phyloP scores from a whole-genome alignment of 2,888 invertebrate species.

The Erynnis tages region DNA sequence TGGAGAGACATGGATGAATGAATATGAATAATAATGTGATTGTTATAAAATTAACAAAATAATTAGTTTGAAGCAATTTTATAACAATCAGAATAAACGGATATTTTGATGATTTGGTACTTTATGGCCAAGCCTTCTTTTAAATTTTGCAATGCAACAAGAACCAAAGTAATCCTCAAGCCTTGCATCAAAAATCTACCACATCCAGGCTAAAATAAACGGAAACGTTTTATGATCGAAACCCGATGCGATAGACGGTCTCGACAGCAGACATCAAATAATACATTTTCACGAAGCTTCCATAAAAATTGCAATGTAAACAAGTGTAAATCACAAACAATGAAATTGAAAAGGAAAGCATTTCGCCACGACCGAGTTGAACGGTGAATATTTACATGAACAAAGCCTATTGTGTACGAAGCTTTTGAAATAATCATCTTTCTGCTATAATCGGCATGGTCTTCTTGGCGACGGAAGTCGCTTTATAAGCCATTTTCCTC shows the following conservation, averaged over 20 bases:
- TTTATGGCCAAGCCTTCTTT: too few relatives aligned
- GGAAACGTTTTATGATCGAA: slow-evolving; percentile 1
- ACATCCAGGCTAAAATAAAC: background rate
- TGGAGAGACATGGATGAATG: too few relatives aligned
- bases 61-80: too few relatives aligned
- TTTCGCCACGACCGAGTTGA: slow-evolving; percentile 25
- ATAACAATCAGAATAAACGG: too few relatives aligned
- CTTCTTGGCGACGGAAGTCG: slow-evolving; percentile 25
- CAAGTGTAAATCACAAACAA: slow-evolving; percentile 29
- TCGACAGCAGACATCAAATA: slow-evolving; percentile 10
- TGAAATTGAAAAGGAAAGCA: slow-evolving; percentile 29
- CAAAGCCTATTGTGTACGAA: slow-evolving; percentile 27
- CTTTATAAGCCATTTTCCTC: slow-evolving; percentile 25
- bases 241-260: slow-evolving; percentile 4
- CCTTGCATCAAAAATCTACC: too few relatives aligned
- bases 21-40: too few relatives aligned
- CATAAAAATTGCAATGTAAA: slow-evolving; percentile 26
- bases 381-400: slow-evolving; percentile 25
- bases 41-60: too few relatives aligned
- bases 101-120: too few relatives aligned
- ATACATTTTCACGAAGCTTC: slow-evolving; percentile 17
- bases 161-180: too few relatives aligned
- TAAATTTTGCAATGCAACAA: too few relatives aligned
- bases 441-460: slow-evolving; percentile 23
- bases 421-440: slow-evolving; percentile 29